Evolutionary conservation across 2,797 vertebrate species (phyloP), one percentile per base, ranked within the genome.

Genomic region (Platalea minor): DNA sequence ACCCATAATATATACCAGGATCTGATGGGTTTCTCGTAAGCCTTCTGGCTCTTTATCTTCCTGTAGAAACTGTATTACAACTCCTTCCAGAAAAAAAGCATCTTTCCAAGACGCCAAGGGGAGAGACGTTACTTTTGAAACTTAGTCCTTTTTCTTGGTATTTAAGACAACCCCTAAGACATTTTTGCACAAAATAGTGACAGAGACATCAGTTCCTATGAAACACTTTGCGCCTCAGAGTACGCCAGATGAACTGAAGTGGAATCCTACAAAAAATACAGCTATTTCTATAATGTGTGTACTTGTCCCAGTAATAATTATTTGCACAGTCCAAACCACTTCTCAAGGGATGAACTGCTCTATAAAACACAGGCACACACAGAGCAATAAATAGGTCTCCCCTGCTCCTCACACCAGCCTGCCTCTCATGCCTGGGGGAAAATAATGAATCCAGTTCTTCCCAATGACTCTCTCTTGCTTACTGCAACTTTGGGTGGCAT

Each of bases 401-500:
- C 15, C 28, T 37, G 64, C 20, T 89, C 63, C 65, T 83, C 61
- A 50, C 8, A 46, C 0, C 1, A 37, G n/a, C 45, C 35, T 45
- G 39, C 28, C 33, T 45, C 29, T 75, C 29, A 20, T 17, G 41
- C 33, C 50, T 53, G 10, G 10, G 21, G 45, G 17, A 21, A 85
- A 88, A 75, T 1, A 64, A 50, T 0, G 10, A 63, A 48, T 29
- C 17, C 37, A 74, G 1, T 25, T 33, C 61, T 72, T 83, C 54
- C 18, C 28, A 63, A 11, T 0, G 11, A 35, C 4, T 39, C 39
- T 1, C 0, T 37, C 45, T 35, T 2, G 15, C 18, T 54, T 59
- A 37, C 23, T 48, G 76, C 43, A 51, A 14, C 43, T 68, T 37
- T n/a, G n/a, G 23, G 64, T 48, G 48, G 39, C 33, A 67, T 57